Conservation (phyloP, 1,140 invertebrate species). For the Heterodera carotae region DNA sequence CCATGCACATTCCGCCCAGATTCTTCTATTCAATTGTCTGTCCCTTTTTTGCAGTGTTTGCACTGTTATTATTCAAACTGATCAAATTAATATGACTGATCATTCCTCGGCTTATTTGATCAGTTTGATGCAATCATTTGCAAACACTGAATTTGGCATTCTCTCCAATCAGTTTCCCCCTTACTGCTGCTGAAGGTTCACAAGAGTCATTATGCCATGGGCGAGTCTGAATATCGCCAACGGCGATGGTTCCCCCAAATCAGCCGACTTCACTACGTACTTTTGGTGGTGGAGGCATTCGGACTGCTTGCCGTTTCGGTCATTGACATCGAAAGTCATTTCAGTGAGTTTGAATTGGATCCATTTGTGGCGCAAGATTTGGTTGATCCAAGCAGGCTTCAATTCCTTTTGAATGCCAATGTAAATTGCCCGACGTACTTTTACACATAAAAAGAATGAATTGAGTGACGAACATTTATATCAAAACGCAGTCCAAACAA, state of each 20-base stretch:
- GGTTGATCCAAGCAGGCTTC: too few species aligned
- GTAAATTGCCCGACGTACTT: too few species aligned
- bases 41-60: not conserved
- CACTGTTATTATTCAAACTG: not conserved
- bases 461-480: too few species aligned
- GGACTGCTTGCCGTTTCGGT: slow-evolving; percentile 23
- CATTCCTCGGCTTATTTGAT: not conserved
- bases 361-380: too few species aligned
- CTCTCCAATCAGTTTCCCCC: not conserved
- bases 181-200: slow-evolving; percentile 6
- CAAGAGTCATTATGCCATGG: slow-evolving; percentile 29
- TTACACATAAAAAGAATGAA: too few species aligned
- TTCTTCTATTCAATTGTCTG: slow-evolving; percentile 30
- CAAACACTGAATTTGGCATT: not conserved
- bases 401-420: too few species aligned
- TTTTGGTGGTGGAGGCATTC: slow-evolving; percentile 23
- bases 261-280: slow-evolving; percentile 9
- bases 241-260: slow-evolving; percentile 18
- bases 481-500: too few species aligned
- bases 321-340: slow-evolving; percentile 33
- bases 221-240: slow-evolving; percentile 25
- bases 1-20: slow-evolving; percentile 24
- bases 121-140: not conserved
- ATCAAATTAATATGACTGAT: not conserved
- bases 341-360: slow-evolving; percentile 14